Evolutionary conservation across 2,888 invertebrate species (phyloP).

Genomic region (Himalopsyche tibetana): DNA sequence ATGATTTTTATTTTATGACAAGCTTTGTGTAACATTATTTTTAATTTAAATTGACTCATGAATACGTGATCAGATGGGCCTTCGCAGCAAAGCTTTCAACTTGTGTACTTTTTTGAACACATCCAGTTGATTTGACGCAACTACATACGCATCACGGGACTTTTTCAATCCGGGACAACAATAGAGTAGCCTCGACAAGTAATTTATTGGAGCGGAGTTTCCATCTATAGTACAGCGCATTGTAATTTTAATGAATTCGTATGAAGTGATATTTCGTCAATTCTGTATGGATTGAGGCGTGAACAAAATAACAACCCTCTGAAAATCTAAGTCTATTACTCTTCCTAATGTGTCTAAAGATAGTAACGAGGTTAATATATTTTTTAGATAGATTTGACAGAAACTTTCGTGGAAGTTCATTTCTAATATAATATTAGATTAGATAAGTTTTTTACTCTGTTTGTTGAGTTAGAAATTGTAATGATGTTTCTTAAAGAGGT

Average conservation of each 20-base stretch:
- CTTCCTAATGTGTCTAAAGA: no score
- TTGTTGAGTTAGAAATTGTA: no score
- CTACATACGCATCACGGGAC: background rate
- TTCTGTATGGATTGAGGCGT: background rate
- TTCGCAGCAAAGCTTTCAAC: background rate
- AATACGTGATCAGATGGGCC: slow-evolving; percentile 2
- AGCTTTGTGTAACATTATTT: background rate
- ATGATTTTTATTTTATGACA: background rate
- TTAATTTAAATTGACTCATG: slow-evolving; percentile 8
- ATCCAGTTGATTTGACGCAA: no score
- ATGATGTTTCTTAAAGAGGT: no score
- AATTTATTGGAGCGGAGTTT: background rate
- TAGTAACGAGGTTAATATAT: no score
- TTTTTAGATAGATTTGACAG: no score
- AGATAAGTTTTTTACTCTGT: no score
- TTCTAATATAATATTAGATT: no score
- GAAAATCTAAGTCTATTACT: no score
- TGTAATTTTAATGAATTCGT: background rate
- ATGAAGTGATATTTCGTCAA: background rate
- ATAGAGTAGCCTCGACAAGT: background rate
- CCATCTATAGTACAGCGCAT: background rate
- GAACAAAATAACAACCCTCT: background rate
- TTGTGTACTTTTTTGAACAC: background rate
- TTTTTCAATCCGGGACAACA: slow-evolving; percentile 15
- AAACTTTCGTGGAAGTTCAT: no score